A percentile compares a stretch with the other conserved stretches of the same genome.
Evolutionary conservation across 2,113 vertebrate genomes (phyloP).

Genomic region (Alosa alosa): DNA sequence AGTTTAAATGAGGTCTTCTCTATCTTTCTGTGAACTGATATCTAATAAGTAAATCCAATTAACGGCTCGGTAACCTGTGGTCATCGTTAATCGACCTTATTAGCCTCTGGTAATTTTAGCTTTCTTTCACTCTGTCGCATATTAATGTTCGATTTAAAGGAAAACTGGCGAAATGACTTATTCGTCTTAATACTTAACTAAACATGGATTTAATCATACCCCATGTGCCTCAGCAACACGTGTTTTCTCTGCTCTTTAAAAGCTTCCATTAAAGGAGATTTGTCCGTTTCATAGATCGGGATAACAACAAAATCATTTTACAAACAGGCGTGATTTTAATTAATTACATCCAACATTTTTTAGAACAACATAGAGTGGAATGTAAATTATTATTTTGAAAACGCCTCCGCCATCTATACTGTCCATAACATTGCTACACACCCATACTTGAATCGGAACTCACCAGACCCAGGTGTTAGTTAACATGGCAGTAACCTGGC

Average conservation of each 20-base stretch:
- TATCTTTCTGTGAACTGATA: neutral
- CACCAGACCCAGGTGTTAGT: neutral
- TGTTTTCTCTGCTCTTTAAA: neutral
- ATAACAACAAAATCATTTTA: neutral
- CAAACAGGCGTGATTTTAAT: neutral
- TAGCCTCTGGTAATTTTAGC: slow-evolving; percentile 34
- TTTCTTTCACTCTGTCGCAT: neutral
- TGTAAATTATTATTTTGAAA: neutral
- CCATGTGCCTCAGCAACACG: slow-evolving; percentile 8
- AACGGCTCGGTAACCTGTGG: slow-evolving; percentile 23
- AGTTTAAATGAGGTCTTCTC: neutral
- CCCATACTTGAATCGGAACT: neutral
- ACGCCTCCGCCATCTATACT: neutral
- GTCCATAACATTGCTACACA: neutral
- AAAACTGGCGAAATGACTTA: neutral
- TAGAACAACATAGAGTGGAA: neutral
- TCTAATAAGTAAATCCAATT: slow-evolving; percentile 28
- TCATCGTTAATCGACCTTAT: slow-evolving; percentile 35
- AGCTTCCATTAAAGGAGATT: neutral
- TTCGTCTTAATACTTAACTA: slow-evolving; percentile 33
- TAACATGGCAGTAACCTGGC: slow-evolving; percentile 52
- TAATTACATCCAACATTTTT: neutral
- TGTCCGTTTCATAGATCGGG: neutral
- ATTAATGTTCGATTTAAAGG: neutral
- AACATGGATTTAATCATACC: neutral